Base-by-base conservation (phyloP, 2,797 vertebrate genomes). In the Apodemus agrarius region DNA sequence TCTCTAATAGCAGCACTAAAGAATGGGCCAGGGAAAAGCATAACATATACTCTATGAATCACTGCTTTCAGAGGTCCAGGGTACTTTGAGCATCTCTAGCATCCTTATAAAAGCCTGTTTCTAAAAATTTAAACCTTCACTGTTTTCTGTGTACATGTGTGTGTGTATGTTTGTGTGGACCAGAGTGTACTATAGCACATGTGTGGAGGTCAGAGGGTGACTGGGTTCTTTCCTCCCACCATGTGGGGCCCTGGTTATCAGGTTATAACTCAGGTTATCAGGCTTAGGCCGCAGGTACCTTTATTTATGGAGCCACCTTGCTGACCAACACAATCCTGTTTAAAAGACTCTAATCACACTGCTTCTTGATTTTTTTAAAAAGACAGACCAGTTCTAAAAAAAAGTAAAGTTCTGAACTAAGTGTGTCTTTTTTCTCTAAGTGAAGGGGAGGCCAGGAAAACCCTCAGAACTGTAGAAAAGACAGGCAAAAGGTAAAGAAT, bases 271-370 rank as follows among this genome's bases (percentile, higher is more conserved):
- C 11, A 69, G 67, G 46, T 54, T 54, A n/a, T 52, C 46, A 69
- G 61, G 43, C 19, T 85, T 24, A 49, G 83, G 83, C 83, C 31
- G 57, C 24, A 46, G 31, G 75, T 19, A n/a, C 52, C 31, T 87
- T 87, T 87, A 87, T 57, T 52, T n/a, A 54, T n/a, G 19, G 85
- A 72, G 49, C 24, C 49, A 86, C 37, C 46, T 72, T 37, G 34
- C 22, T 72, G 65, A n/a, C 14, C 46, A 34, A 54, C 34, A 90
- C 76, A 91, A 72, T 84, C 63, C 63, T 89, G 76, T 52, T 11
- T 96, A 26, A 54, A 86, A 95, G 76, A 37, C 65, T 95, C 54
- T 65, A 72, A 80, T 86, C 94, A 94, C 11, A 89, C 14, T 91
- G 87, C 49, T 83, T 89, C 74, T 91, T 90, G 49, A 93, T 43